phyloP scores from a whole-genome alignment of 1,140 invertebrate species.

The Pectinophora gossypiella region DNA sequence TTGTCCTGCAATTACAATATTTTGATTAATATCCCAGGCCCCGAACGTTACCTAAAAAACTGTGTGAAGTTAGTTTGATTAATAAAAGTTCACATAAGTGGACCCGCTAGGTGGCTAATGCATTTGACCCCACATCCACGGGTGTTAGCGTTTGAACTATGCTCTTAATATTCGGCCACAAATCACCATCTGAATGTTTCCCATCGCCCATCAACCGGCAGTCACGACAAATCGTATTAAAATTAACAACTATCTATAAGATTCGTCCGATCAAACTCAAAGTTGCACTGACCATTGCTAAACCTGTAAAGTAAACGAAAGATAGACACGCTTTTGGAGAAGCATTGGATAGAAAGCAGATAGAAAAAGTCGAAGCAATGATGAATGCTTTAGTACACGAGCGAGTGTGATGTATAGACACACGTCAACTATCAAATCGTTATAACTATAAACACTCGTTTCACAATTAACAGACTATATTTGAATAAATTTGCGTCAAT shows the following conservation, averaged over 20 bases:
- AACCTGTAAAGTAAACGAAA: constrained; percentile 10
- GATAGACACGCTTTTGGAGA: constrained; percentile 7
- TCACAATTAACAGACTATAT: constrained; percentile 57
- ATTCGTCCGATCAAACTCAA: constrained; percentile 24
- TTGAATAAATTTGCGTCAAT: constrained; percentile 67
- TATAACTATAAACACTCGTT: constrained; percentile 56
- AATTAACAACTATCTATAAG: constrained; percentile 56
- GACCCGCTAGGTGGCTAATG: constrained; percentile 70
- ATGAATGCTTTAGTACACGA: constrained; percentile 27
- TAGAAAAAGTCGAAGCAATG: constrained; percentile 13
- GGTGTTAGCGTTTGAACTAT: constrained; percentile 66
- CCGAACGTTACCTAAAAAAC: constrained; percentile 14
- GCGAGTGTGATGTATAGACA: constrained; percentile 54
- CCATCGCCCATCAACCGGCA: constrained; percentile 58
- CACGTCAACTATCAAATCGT: constrained; percentile 53
- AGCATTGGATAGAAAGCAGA: constrained; percentile 12
- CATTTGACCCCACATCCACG: constrained; percentile 58
- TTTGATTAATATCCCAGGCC: too few relatives aligned
- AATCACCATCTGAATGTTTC: constrained; percentile 59
- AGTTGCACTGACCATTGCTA: constrained; percentile 36
- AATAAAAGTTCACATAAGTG: constrained; percentile 44
- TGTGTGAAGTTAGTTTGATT: constrained; percentile 45
- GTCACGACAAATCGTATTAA: constrained; percentile 70
- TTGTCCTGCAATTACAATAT: neutral
- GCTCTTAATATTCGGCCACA: constrained; percentile 63